These are phyloP conservation scores for Osmerus mordax DNA, from an alignment of 2,113 vertebrate species.

Conservation along the genomic window DNA sequence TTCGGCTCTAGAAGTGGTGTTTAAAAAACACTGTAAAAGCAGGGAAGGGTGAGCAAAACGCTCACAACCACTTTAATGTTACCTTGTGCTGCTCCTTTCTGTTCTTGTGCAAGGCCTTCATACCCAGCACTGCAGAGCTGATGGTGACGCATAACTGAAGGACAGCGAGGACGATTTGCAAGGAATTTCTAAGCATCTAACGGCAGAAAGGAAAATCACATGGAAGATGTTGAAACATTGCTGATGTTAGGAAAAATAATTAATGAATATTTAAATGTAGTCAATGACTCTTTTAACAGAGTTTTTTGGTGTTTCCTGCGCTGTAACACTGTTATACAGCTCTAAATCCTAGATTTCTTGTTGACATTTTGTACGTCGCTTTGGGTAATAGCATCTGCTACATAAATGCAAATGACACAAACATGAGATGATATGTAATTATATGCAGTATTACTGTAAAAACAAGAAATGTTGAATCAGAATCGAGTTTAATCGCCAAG, in stretches of 20 bases:
- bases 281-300: no score
- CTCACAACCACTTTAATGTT: neutral
- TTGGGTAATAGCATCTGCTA: no score
- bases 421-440: no score
- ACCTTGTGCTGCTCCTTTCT: conserved; percentile 32
- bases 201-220: neutral
- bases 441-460: no score
- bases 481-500: no score
- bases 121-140: conserved; percentile 47
- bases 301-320: no score
- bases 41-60: neutral
- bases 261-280: no score
- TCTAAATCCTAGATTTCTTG: no score
- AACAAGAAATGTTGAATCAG: no score
- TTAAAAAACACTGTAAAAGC: neutral
- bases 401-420: no score
- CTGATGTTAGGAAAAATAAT: neutral
- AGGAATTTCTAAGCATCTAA: conserved; percentile 26
- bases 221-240: neutral
- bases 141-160: conserved; percentile 59
- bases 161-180: conserved; percentile 32
- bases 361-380: no score
- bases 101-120: conserved; percentile 47
- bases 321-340: no score
- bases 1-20: conserved; percentile 20